Conservation (phyloP, 1,140 invertebrate genomes). For the Rhyzopertha dominica region DNA sequence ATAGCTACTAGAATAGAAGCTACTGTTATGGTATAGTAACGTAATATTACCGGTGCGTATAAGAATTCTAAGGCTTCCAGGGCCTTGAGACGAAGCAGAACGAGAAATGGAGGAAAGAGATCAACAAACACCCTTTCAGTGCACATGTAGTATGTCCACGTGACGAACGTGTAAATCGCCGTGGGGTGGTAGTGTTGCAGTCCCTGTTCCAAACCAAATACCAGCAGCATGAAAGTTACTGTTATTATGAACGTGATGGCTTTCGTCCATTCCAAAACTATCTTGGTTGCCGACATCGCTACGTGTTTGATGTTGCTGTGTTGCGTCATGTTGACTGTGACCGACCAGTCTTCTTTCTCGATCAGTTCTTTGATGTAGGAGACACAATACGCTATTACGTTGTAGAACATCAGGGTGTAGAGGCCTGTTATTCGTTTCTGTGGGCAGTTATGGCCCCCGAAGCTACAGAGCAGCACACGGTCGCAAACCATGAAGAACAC, state of each 20-base stretch:
- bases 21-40: slow-evolving; percentile 51
- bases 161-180: slow-evolving; percentile 57
- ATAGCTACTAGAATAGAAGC: slow-evolving; percentile 52
- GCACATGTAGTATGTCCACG: slow-evolving; percentile 65
- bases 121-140: slow-evolving; percentile 68
- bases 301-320: slow-evolving; percentile 69
- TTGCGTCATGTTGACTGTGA: slow-evolving; percentile 65
- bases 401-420: slow-evolving; percentile 77
- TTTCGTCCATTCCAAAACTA: slow-evolving; percentile 77
- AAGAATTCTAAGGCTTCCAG: slow-evolving; percentile 63
- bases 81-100: slow-evolving; percentile 53
- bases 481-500: slow-evolving; percentile 70
- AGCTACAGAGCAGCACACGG: slow-evolving; percentile 46
- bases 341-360: slow-evolving; percentile 70
- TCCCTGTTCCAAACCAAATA: slow-evolving; percentile 69
- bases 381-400: slow-evolving; percentile 71
- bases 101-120: slow-evolving; percentile 54
- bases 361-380: slow-evolving; percentile 67
- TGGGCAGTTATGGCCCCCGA: slow-evolving; percentile 44
- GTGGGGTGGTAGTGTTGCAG: slow-evolving; percentile 68
- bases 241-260: slow-evolving; percentile 75
- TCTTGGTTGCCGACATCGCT: slow-evolving; percentile 76
- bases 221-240: slow-evolving; percentile 69
- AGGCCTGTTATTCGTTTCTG: slow-evolving; percentile 62
- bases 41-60: slow-evolving; percentile 60